A percentile compares a stretch with the other conserved stretches of the same genome.
Conservation (phyloP, 2,888 invertebrate genomes). For the Cordilura impudica region DNA sequence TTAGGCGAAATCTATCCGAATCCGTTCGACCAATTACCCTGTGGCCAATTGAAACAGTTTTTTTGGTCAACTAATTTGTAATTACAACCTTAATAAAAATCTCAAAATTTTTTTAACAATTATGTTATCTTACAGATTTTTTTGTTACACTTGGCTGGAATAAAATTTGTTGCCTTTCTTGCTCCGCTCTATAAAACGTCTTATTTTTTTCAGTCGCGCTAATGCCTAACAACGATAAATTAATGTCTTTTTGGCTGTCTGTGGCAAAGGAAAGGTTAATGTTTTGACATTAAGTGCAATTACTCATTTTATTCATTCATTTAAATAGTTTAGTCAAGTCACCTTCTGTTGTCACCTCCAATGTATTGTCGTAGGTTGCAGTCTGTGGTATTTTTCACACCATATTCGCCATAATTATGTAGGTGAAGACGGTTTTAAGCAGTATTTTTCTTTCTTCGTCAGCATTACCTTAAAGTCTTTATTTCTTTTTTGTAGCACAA, state of each 20-base stretch:
- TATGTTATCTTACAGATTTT: too few species aligned
- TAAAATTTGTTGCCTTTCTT: neutral
- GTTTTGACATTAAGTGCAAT: constrained; percentile 49
- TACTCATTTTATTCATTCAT: constrained; percentile 27
- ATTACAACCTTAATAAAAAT: too few species aligned
- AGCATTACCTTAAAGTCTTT: constrained; percentile 11
- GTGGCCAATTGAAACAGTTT: too few species aligned
- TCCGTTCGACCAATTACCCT: too few species aligned
- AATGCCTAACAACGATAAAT: constrained; percentile 26
- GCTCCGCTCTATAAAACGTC: neutral
- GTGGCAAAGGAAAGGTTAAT: constrained; percentile 21
- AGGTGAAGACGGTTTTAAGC: constrained; percentile 42
- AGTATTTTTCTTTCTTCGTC: constrained; percentile 18
- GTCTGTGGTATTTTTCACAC: constrained; percentile 22
- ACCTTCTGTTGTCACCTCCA: constrained; percentile 45
- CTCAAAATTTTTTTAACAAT: constrained; percentile 4
- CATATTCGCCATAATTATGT: constrained; percentile 25
- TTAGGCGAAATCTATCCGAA: too few species aligned
- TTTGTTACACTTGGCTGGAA: constrained; percentile 12
- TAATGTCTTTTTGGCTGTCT: constrained; percentile 35
- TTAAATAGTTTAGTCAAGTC: constrained; percentile 34
- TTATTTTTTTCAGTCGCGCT: neutral
- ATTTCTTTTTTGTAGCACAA: neutral
- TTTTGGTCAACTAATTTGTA: too few species aligned
- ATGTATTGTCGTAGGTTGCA: constrained; percentile 27